Evolutionary conservation across 37 sponge, comb jelly and placozoan genomes (phyloP).

Genomic region (Dysidea cf. avara): DNA sequence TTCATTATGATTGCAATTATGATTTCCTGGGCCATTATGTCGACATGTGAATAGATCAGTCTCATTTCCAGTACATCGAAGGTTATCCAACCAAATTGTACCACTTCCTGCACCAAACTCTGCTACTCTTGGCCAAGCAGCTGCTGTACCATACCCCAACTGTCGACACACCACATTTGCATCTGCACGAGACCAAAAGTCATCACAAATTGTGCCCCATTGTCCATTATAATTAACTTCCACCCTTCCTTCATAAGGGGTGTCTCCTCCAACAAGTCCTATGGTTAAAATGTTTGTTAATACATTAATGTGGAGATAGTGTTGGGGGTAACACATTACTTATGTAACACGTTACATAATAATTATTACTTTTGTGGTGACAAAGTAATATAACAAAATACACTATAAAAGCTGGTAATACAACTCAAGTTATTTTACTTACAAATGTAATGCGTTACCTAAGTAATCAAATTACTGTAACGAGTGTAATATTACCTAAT

Average conservation of each 20-base stretch:
- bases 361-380: no score
- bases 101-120: slow-evolving; percentile 10
- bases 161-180: slow-evolving; percentile 10
- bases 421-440: no score
- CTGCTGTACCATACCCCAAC: slow-evolving; percentile 10
- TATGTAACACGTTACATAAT: no score
- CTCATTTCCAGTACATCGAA: slow-evolving; percentile 8
- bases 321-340: no score
- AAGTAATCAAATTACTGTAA: no score
- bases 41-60: background rate
- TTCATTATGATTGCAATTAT: slow-evolving; percentile 14
- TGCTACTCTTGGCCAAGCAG: background rate
- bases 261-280: slow-evolving; percentile 17
- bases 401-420: no score
- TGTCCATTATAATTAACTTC: slow-evolving; percentile 17
- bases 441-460: no score
- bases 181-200: background rate
- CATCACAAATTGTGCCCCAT: slow-evolving; percentile 38
- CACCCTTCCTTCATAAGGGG: background rate
- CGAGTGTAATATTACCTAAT: no score
- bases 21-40: background rate
- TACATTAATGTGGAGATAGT: no score
- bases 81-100: background rate
- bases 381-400: no score
- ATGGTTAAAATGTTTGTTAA: no score